phyloP scores from a whole-genome alignment of 2,113 vertebrate species.

The Strigops habroptila region DNA sequence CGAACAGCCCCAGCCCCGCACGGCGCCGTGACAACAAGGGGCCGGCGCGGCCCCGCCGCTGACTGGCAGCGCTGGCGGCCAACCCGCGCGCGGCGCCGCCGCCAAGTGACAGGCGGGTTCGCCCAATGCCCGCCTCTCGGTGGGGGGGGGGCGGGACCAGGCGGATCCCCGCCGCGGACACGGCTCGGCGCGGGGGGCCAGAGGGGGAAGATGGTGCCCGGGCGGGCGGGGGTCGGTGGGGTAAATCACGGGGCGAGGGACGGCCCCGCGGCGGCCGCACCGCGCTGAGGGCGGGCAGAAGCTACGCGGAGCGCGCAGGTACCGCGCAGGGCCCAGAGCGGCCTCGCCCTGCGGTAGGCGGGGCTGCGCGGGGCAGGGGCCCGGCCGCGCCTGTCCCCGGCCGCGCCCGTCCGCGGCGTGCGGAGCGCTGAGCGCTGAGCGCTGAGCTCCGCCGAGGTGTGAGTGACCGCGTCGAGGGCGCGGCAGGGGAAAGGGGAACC shows the following conservation, averaged over 20 bases:
- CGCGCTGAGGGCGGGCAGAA: not conserved
- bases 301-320: not conserved
- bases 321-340: not conserved
- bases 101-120: not conserved
- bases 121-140: not conserved
- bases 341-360: not conserved
- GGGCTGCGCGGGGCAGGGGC: not conserved
- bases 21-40: slow-evolving; percentile 49
- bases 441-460: not conserved
- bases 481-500: not conserved
- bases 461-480: not conserved
- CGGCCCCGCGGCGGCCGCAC: not conserved
- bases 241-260: not conserved
- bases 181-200: not conserved
- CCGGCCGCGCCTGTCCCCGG: too few species aligned
- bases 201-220: not conserved
- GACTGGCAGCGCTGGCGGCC: not conserved
- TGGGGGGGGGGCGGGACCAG: not conserved
- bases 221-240: not conserved
- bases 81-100: not conserved
- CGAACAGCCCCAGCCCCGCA: not conserved
- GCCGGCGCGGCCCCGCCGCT: not conserved
- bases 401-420: too few species aligned
- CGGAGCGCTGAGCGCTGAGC: too few species aligned
- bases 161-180: not conserved